phyloP scores from a whole-genome alignment of 2,888 invertebrate genomes.

The Drosophila greeni region DNA sequence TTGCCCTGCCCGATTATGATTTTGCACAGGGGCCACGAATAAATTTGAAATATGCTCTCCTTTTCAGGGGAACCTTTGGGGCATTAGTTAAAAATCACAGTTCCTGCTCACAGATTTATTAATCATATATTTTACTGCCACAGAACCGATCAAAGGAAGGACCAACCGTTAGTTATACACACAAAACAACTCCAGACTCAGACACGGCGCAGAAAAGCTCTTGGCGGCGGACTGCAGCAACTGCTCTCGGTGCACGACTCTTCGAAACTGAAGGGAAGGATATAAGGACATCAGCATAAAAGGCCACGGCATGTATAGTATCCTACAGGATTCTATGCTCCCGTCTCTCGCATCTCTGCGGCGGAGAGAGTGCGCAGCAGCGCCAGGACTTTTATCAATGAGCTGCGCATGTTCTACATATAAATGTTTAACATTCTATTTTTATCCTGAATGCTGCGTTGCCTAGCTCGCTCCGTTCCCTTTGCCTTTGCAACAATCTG shows the following conservation, averaged over 20 bases:
- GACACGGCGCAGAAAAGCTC: constrained; percentile 21
- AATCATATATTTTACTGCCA: not conserved
- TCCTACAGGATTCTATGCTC: constrained; percentile 66
- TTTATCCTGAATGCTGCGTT: constrained; percentile 41
- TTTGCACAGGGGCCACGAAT: not conserved
- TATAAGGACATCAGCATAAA: constrained; percentile 61
- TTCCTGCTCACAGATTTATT: not conserved
- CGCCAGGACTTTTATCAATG: constrained; percentile 51
- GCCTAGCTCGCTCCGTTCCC: constrained; percentile 1
- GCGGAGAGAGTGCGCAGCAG: constrained; percentile 47
- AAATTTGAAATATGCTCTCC: not conserved
- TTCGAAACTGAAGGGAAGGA: constrained; percentile 58
- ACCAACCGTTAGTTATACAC: constrained; percentile 71
- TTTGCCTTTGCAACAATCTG: not conserved
- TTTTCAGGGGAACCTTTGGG: too few species aligned
- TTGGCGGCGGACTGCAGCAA: constrained; percentile 50
- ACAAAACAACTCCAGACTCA: constrained; percentile 52
- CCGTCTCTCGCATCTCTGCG: constrained; percentile 14
- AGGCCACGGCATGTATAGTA: constrained; percentile 54
- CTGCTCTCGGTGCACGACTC: constrained; percentile 74
- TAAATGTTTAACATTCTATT: constrained; percentile 55
- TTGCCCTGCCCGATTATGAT: constrained; percentile 7
- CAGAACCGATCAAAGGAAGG: constrained; percentile 25
- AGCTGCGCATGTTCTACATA: constrained; percentile 70
- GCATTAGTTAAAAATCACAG: not conserved